Percentiles rank a stretch among this genome's conserved stretches.
Conservation (phyloP, 2,113 vertebrate genomes). For the Microcebus griseorufus region DNA sequence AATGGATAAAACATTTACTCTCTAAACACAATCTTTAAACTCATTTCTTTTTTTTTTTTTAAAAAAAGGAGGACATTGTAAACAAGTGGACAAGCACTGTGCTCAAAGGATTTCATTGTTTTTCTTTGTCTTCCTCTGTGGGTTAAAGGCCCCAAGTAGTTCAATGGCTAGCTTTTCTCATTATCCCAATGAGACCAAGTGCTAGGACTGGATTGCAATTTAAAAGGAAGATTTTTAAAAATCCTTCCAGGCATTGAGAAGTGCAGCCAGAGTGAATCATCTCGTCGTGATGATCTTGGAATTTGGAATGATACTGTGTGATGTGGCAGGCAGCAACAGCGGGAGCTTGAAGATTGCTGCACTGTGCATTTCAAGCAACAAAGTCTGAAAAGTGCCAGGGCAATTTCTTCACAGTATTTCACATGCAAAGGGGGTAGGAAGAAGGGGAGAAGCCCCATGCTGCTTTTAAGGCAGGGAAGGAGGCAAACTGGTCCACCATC, state of each 20-base stretch:
- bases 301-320: conserved; percentile 87
- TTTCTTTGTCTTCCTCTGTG: conserved; percentile 81
- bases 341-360: conserved; percentile 82
- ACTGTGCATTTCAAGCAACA: conserved; percentile 88
- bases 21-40: conserved; percentile 83
- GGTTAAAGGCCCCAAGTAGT: conserved; percentile 82
- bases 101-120: conserved; percentile 81
- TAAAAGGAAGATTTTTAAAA: conserved; percentile 81
- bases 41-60: neutral
- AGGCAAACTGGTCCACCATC: conserved; percentile 91
- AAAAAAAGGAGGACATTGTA: conserved; percentile 83
- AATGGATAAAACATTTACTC: conserved; percentile 82
- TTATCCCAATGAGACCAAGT: conserved; percentile 83
- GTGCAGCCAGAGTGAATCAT: conserved; percentile 85
- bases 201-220: conserved; percentile 82
- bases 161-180: conserved; percentile 84
- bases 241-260: conserved; percentile 85
- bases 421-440: conserved; percentile 95
- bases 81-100: conserved; percentile 87
- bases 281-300: conserved; percentile 83
- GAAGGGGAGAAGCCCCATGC: conserved; percentile 93
- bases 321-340: conserved; percentile 84
- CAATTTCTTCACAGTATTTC: conserved; percentile 98
- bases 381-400: conserved; percentile 90
- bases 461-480: conserved; percentile 98